Conservation (phyloP, 2,113 vertebrate species). For the Mesitornis unicolor region DNA sequence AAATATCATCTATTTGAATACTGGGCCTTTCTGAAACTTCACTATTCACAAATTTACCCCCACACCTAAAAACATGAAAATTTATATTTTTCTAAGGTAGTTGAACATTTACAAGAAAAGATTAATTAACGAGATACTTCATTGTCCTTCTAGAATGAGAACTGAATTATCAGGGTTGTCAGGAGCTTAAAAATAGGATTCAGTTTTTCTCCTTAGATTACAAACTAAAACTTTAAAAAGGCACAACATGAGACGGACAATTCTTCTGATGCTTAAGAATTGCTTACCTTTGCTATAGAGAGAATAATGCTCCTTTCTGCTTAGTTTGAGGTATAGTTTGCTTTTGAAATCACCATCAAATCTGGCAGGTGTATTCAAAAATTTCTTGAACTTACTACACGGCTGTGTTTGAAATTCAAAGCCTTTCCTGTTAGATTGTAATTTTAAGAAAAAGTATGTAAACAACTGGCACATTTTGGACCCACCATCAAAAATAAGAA, state of each 20-base stretch:
- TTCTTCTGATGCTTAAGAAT: background rate
- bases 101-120: background rate
- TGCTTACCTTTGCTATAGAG: conserved; percentile 76
- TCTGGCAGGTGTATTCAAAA: background rate
- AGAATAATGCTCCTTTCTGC: conserved; percentile 75
- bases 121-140: background rate
- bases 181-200: background rate
- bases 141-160: background rate
- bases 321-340: conserved; percentile 79
- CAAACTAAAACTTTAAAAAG: background rate
- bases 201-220: background rate
- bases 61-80: background rate
- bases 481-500: background rate
- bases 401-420: conserved; percentile 67
- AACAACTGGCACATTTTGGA: accelerated
- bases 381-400: conserved; percentile 70
- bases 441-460: background rate
- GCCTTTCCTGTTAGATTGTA: conserved; percentile 63
- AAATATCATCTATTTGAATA: background rate
- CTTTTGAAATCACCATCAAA: conserved; percentile 63
- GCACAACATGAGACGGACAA: background rate
- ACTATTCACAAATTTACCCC: background rate
- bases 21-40: background rate
- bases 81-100: background rate
- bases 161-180: background rate